Evolutionary conservation across 23 tunicate species (phyloP).

Genomic region (Halocynthia aurantium): DNA sequence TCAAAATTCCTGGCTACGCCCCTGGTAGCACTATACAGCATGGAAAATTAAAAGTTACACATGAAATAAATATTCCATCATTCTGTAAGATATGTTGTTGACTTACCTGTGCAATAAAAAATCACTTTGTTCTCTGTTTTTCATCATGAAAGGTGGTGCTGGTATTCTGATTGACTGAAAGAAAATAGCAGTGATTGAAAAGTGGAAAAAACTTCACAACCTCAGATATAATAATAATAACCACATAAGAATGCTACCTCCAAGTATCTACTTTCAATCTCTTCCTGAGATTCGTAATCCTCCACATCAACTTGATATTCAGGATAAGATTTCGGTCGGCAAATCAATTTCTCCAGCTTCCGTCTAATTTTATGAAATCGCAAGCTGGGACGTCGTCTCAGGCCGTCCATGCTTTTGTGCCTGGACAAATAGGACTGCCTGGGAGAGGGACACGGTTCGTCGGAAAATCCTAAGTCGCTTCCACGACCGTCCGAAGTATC

Average conservation of each 20-base stretch:
- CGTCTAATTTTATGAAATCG: constrained; percentile 70
- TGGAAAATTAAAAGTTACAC: too few species aligned
- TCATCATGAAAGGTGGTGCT: constrained; percentile 21
- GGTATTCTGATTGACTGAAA: constrained; percentile 60
- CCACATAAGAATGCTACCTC: neutral
- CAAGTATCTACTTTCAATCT: constrained; percentile 11
- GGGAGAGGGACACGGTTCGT: constrained; percentile 8
- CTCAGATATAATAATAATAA: neutral
- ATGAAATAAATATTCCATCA: too few species aligned
- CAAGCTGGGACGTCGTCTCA: constrained; percentile 68
- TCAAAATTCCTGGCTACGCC: too few species aligned
- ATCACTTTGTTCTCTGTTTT: constrained; percentile 7
- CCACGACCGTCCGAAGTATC: constrained; percentile 3
- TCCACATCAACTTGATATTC: constrained; percentile 3
- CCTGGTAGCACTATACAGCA: too few species aligned
- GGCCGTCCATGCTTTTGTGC: neutral
- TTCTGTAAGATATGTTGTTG: too few species aligned
- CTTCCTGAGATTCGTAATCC: constrained; percentile 1
- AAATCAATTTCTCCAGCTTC: constrained; percentile 59
- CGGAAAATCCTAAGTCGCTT: neutral
- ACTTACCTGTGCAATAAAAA: neutral
- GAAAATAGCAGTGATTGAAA: neutral
- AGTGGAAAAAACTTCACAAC: neutral
- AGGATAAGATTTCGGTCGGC: neutral
- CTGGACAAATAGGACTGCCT: neutral